A percentile compares a stretch with the other conserved stretches of the same genome.
Evolutionary conservation across 2,888 invertebrate species (phyloP).

Genomic region (Synanthedon tipuliformis): DNA sequence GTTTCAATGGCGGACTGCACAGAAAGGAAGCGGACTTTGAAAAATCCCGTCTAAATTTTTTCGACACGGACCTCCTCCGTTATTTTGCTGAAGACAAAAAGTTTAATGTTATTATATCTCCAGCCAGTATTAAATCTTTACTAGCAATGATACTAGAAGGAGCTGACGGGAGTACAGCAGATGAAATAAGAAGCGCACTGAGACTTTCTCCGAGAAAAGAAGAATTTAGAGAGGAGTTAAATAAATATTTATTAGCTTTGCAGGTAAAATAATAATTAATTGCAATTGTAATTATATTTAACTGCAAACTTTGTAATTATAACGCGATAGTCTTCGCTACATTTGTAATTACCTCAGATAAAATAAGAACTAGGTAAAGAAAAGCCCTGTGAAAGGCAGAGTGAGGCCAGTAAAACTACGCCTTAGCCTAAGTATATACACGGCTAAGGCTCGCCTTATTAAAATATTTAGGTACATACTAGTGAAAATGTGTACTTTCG

Average conservation of each 20-base stretch:
- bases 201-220: conserved; percentile 56
- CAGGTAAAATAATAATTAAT: conserved; percentile 28
- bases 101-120: conserved; percentile 75
- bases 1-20: conserved; percentile 9
- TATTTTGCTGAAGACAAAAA: conserved; percentile 39
- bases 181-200: conserved; percentile 68
- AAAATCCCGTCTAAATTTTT: conserved; percentile 57
- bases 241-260: conserved; percentile 29
- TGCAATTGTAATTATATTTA: too few relatives aligned
- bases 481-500: too few relatives aligned
- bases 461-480: too few relatives aligned
- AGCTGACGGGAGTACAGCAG: conserved; percentile 65
- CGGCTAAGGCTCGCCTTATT: too few relatives aligned
- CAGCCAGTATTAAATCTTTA: conserved; percentile 74
- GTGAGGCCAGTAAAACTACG: too few relatives aligned
- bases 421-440: too few relatives aligned
- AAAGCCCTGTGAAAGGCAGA: too few relatives aligned
- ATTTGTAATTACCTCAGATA: too few relatives aligned
- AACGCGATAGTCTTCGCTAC: too few relatives aligned
- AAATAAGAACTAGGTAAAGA: too few relatives aligned
- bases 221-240: conserved; percentile 42
- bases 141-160: conserved; percentile 75
- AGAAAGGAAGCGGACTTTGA: conserved; percentile 4
- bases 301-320: too few relatives aligned
- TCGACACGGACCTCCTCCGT: conserved; percentile 67